Base-by-base conservation (phyloP, 2,113 vertebrate genomes). In the Lanius collurio region DNA sequence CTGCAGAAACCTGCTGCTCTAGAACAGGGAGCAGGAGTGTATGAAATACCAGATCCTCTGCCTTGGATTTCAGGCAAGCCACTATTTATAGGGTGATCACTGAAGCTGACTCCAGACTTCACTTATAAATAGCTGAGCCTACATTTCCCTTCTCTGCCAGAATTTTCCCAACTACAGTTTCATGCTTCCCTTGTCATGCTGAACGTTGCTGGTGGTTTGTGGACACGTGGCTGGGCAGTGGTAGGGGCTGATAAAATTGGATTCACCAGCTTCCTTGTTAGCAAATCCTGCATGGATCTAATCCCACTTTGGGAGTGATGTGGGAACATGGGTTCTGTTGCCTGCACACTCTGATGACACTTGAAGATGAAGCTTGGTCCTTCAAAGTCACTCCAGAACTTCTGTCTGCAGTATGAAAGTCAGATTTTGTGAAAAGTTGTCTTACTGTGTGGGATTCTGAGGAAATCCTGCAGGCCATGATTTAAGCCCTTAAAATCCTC, bases 71-170 rank as follows among this genome's bases (percentile, higher is more conserved):
- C 57, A 53, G 73, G 69, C 27, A 5, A 87, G 81, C 79, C 69
- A 50, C 89, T 95, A 77, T 94, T 94, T 90, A 75, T 89, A 84
- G 90, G 77, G 59, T 41, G 69, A 89, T 89, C 77, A 64, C 77
- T 59, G 84, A 70, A 94, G 81, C 83, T 65, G 79, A 76, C 73
- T 94, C 78, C 77, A 93, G 93, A 74, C 77, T 91, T 60, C 37
- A 13, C 84, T 93, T 95, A 87, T 84, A 95, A 96, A 91, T 93
- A 94, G 81, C 85, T 68, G 35, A 93, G 81, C 77, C 28, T 62
- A 68, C 39, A 8, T 74, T 89, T 84, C 47, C 65, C 47, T 89
- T 74, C 77, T 57, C 39, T 28, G 57, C 65, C 75, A 88, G 57
- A 90, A 64, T 90, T 85, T 76, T 88, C 70, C 70, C 46, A 68